phyloP scores from a whole-genome alignment of 2,113 vertebrate species.

The Aegypius monachus region DNA sequence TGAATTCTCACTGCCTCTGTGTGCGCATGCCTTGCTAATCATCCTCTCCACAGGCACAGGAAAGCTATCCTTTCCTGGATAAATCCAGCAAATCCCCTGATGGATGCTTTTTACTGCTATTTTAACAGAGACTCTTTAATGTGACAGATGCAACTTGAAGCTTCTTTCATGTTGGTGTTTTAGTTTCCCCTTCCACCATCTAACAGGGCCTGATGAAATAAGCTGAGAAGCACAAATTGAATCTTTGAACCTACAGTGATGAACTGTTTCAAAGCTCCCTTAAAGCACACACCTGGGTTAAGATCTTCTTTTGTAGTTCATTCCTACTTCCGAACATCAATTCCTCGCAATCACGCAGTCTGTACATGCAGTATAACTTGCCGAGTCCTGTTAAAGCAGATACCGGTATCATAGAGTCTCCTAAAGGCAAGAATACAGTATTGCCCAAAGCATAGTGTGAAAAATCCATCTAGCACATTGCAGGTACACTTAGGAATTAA shows the following conservation, averaged over 20 bases:
- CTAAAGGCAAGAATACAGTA: background rate
- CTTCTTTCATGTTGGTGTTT: background rate
- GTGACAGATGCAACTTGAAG: slow-evolving; percentile 3
- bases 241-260: background rate
- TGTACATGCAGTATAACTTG: background rate
- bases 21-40: background rate
- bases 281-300: slow-evolving; percentile 1
- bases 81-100: background rate
- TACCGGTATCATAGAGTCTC: background rate
- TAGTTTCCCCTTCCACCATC: background rate
- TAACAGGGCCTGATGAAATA: background rate
- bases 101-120: background rate
- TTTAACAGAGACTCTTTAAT: slow-evolving; percentile 20
- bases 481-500: background rate
- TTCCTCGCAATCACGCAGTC: background rate
- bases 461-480: background rate
- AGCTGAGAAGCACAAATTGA: background rate
- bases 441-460: background rate
- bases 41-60: background rate
- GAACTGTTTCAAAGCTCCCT: background rate
- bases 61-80: background rate
- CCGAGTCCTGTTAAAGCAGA: background rate
- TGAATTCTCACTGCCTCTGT: background rate
- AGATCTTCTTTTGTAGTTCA: background rate
- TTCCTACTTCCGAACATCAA: background rate